Evolutionary conservation across 2,888 invertebrate species (phyloP).

Genomic region (Neelides folsomi): DNA sequence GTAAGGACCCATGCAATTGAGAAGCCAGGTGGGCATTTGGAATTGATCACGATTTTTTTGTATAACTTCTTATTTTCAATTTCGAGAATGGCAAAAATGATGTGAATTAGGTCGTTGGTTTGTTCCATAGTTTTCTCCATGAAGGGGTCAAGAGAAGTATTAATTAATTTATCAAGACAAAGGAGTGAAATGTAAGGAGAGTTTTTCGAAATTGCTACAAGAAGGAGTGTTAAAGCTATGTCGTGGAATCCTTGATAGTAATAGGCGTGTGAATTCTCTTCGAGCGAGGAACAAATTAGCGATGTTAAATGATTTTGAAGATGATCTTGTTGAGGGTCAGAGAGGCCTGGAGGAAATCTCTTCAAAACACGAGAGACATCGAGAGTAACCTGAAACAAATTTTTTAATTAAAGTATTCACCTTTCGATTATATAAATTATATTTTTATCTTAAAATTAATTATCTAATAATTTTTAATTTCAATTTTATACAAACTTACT

Average conservation of each 20-base stretch:
- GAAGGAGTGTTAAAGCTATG: conserved; percentile 29
- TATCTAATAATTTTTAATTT: background rate
- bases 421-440: too few species aligned
- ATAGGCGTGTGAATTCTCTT: conserved; percentile 24
- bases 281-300: conserved; percentile 24
- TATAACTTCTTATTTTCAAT: conserved; percentile 20
- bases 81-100: conserved; percentile 26
- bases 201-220: conserved; percentile 24
- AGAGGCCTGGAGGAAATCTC: conserved; percentile 28
- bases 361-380: conserved; percentile 30
- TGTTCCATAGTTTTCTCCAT: conserved; percentile 31
- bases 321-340: conserved; percentile 29
- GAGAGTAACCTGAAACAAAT: conserved; percentile 20
- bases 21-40: conserved; percentile 29
- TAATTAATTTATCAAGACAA: conserved; percentile 25
- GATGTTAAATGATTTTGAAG: conserved; percentile 23
- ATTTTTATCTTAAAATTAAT: background rate
- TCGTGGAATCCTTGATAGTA: conserved; percentile 33
- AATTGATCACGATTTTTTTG: conserved; percentile 27
- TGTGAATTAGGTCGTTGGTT: conserved; percentile 28
- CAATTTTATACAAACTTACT: conserved; percentile 11
- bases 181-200: conserved; percentile 28
- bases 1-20: conserved; percentile 31
- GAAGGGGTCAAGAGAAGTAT: conserved; percentile 22
- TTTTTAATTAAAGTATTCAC: too few species aligned